Percentiles rank a stretch among this genome's conserved stretches.
These are phyloP conservation scores for Pogonophryne albipinna DNA, from an alignment of 2,797 vertebrate species.

Conservation along the genomic window DNA sequence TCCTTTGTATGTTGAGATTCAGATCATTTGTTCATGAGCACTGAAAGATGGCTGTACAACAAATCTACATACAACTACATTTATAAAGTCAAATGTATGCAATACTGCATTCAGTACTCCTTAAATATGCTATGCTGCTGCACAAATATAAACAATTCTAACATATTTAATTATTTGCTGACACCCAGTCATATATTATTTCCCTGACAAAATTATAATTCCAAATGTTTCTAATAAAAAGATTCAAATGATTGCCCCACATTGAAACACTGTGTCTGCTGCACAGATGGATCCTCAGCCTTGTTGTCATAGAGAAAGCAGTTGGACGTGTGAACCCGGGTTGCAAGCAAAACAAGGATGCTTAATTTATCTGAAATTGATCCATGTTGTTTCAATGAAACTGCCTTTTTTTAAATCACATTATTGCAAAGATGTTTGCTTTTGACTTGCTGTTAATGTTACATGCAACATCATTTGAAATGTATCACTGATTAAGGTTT, in stretches of 20 bases:
- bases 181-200: not conserved
- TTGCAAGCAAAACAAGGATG: not conserved
- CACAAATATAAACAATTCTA: not conserved
- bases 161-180: slow-evolving; percentile 12
- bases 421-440: no score
- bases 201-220: not conserved
- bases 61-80: not conserved
- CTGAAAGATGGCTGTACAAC: slow-evolving; percentile 3
- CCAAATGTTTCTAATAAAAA: not conserved
- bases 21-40: slow-evolving; percentile 11
- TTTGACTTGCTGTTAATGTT: no score
- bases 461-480: no score
- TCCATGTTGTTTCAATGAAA: no score
- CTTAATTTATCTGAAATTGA: slow-evolving; percentile 1
- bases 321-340: not conserved
- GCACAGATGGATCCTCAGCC: not conserved
- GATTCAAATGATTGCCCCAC: not conserved
- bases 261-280: not conserved
- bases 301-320: not conserved
- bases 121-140: not conserved
- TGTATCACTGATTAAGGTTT: no score
- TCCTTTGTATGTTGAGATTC: not conserved
- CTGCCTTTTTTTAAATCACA: no score
- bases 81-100: not conserved
- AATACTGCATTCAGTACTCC: slow-evolving; percentile 7